Evolutionary conservation across 92 coral and sea anemone species (phyloP).

Genomic region (Zoanthus gigantus): DNA sequence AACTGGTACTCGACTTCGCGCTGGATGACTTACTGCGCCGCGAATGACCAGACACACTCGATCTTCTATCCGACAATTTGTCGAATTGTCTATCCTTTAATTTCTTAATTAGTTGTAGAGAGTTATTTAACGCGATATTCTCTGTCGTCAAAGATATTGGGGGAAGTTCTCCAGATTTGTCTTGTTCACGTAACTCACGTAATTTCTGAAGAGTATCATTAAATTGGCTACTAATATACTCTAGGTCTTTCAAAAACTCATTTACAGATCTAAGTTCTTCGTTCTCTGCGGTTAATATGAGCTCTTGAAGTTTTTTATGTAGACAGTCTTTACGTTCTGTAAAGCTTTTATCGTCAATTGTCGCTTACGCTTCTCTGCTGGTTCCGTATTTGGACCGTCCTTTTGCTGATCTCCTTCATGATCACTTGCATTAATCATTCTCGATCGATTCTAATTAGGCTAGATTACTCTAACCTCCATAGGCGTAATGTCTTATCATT

Average conservation of each 20-base stretch:
- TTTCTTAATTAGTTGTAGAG: conserved; percentile 4
- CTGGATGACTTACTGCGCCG: conserved; percentile 10
- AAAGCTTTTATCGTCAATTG: background rate
- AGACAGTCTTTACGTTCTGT: background rate
- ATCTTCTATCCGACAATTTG: conserved; percentile 41
- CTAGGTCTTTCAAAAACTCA: background rate
- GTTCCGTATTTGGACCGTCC: background rate
- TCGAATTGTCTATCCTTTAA: conserved; percentile 41
- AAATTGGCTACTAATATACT: conserved; percentile 10
- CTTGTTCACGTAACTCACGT: conserved; percentile 19
- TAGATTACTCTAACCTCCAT: background rate
- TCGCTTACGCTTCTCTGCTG: background rate
- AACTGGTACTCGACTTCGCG: conserved; percentile 28
- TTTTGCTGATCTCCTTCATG: background rate
- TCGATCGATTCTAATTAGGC: background rate
- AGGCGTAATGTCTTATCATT: background rate
- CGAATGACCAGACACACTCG: conserved; percentile 17
- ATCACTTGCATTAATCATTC: background rate
- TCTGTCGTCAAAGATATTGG: conserved; percentile 7
- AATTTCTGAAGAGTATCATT: conserved; percentile 24
- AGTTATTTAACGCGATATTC: conserved; percentile 1
- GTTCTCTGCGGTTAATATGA: background rate
- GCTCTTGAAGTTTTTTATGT: background rate
- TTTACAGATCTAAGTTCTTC: background rate
- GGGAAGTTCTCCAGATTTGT: background rate